Percentiles rank a stretch among this genome's conserved stretches.
phyloP scores from a whole-genome alignment of 2,888 invertebrate genomes.

The Ophonus ardosiacus region DNA sequence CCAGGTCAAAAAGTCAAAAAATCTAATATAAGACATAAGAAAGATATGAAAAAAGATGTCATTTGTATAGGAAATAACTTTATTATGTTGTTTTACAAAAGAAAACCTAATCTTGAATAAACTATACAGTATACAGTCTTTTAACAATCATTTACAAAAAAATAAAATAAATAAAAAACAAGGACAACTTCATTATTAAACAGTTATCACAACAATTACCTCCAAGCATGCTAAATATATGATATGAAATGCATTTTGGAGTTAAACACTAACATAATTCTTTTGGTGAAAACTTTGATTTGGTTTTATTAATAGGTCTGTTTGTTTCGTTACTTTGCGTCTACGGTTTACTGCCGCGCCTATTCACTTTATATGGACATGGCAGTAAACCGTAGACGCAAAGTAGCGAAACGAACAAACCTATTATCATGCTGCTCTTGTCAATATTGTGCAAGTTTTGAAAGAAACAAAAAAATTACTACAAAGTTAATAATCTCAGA shows the following conservation, averaged over 20 bases:
- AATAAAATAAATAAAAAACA: neutral
- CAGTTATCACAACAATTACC: constrained; percentile 20
- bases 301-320: neutral
- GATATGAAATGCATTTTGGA: constrained; percentile 11
- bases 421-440: too few species aligned
- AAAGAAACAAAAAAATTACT: neutral
- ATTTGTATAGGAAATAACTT: constrained; percentile 25
- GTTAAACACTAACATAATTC: neutral
- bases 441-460: too few species aligned
- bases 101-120: constrained; percentile 14
- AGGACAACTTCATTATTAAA: constrained; percentile 4
- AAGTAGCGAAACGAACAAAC: too few species aligned
- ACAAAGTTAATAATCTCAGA: neutral
- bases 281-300: neutral
- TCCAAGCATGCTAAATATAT: neutral
- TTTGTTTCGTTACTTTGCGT: too few species aligned
- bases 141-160: constrained; percentile 31
- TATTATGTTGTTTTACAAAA: constrained; percentile 17
- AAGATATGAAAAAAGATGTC: neutral
- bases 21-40: neutral
- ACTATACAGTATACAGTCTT: constrained; percentile 44
- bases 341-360: too few species aligned
- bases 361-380: too few species aligned
- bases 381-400: too few species aligned
- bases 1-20: too few species aligned